Evolutionary conservation across 1,140 invertebrate species (phyloP).

Genomic region (Drosophila kurseongensis): DNA sequence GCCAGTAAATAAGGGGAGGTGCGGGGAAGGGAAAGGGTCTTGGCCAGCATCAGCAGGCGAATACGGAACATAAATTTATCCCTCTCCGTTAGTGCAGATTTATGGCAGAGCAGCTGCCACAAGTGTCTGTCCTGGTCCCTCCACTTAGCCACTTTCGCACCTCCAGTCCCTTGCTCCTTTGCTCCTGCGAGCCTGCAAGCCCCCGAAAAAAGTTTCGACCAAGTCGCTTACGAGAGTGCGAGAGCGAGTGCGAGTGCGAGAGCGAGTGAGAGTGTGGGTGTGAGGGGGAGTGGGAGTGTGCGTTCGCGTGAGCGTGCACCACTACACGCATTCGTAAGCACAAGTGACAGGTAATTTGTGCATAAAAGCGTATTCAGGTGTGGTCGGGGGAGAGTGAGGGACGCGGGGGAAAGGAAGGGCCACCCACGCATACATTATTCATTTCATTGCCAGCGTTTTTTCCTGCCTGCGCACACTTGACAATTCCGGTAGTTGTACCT

Average conservation of each 20-base stretch:
- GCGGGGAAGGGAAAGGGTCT: not conserved
- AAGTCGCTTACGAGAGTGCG: slow-evolving; percentile 4
- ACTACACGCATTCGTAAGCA: slow-evolving; percentile 63
- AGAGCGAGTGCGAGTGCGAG: no score
- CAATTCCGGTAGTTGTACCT: slow-evolving; percentile 56
- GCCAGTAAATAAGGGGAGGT: not conserved
- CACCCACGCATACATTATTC: slow-evolving; percentile 66
- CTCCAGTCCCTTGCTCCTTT: slow-evolving; percentile 9
- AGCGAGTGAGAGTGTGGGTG: no score
- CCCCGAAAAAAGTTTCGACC: slow-evolving; percentile 27
- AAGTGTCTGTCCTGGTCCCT: slow-evolving; percentile 39
- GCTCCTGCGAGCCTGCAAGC: slow-evolving; percentile 15
- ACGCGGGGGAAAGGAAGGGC: slow-evolving; percentile 6
- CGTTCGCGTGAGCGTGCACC: slow-evolving; percentile 31
- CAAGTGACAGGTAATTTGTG: slow-evolving; percentile 81
- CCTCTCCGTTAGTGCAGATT: slow-evolving; percentile 44
- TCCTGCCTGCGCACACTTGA: slow-evolving; percentile 46
- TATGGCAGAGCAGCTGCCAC: slow-evolving; percentile 51
- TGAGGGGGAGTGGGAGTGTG: not conserved
- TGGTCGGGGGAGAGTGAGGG: not conserved
- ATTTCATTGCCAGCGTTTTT: slow-evolving; percentile 59
- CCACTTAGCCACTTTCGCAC: slow-evolving; percentile 21
- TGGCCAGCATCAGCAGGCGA: slow-evolving; percentile 18
- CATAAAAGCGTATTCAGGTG: slow-evolving; percentile 56
- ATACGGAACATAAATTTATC: slow-evolving; percentile 56